A percentile compares a stretch with the other conserved stretches of the same genome.
These are phyloP conservation scores for Philotrypesis tridentata DNA, from an alignment of 1,140 invertebrate species.

Conservation along the genomic window DNA sequence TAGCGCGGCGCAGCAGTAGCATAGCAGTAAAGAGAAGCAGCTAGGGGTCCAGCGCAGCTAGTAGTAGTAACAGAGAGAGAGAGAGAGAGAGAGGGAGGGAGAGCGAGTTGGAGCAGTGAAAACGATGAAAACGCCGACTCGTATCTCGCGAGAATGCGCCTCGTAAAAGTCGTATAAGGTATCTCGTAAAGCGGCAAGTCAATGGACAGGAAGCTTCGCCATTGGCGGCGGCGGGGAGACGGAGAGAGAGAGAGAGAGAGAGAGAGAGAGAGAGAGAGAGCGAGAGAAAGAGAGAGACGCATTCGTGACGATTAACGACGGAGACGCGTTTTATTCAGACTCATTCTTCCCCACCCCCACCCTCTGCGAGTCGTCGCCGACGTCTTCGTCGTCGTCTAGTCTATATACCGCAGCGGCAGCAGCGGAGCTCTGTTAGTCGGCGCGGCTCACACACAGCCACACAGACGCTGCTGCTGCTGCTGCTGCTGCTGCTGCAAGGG, in stretches of 20 bases:
- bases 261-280: too few species aligned
- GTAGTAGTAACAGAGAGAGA: too few species aligned
- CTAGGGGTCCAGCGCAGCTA: neutral
- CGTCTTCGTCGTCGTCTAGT: conserved; percentile 14
- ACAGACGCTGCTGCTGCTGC: too few species aligned
- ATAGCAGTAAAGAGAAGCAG: neutral
- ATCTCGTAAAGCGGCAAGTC: conserved; percentile 53
- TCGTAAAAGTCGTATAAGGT: conserved; percentile 54
- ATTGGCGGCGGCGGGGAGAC: conserved; percentile 5
- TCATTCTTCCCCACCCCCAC: conserved; percentile 34
- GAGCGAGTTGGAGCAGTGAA: conserved; percentile 35
- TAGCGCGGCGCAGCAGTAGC: neutral
- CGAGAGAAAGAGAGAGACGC: too few species aligned
- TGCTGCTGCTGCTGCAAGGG: too few species aligned
- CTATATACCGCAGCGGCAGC: conserved; percentile 2
- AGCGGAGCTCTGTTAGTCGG: too few species aligned
- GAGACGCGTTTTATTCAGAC: conserved; percentile 47
- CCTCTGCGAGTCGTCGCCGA: neutral
- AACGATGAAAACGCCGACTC: conserved; percentile 52
- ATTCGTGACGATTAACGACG: conserved; percentile 50
- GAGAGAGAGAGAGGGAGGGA: too few species aligned
- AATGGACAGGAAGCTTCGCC: conserved; percentile 49
- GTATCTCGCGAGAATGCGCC: conserved; percentile 47
- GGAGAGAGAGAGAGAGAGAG: too few species aligned
- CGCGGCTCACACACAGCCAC: neutral